Base-by-base conservation (phyloP, 2,797 vertebrate species). In the Falco biarmicus region DNA sequence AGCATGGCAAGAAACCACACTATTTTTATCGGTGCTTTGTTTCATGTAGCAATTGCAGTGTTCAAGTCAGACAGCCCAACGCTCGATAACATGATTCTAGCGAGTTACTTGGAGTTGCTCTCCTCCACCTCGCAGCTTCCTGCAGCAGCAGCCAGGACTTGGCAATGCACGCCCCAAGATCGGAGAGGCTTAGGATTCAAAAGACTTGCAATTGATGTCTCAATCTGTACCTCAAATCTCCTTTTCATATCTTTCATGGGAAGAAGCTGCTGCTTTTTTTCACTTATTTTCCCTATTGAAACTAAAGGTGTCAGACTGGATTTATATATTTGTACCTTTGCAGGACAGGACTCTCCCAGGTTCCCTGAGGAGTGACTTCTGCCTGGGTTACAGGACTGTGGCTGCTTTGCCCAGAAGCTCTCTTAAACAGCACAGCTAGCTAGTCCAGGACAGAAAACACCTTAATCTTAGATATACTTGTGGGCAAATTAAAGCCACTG, bases 11-110 rank as follows among this genome's bases (percentile, higher is more conserved):
- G 89, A 83, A 95, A 89, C 84, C 81, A 84, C 88, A 83, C 95
- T 94, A 85, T 94, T 93, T 94, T 93, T 96, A 91, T 89, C 81
- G 7, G 89, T 28, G 78, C 95, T 96, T 94, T 96, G 93, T 95
- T 93, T 96, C 88, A 60, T 25, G 84, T 1, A 74, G 93, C 81
- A 65, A 61, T 90, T 63, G 93, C 75, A 60, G 2, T 2, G 71
- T 9, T 92, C 20, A 6, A 91, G 32, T 41, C 57, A 70, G 75
- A 21, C 61, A 64, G 88, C 81, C 85, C 69, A 61, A 18, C 0
- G 5, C 57, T 86, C 37, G 1, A 0, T 3, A 54, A 8, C 0
- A 1, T 1, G 18, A 50, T 69, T 73, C 80, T 88, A 87, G 47
- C 0, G 0, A 70, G 32, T 14, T 79, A 26, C 80, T 57, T 26